Evolutionary conservation across 2,797 vertebrate species (phyloP).

Genomic region (Megaceryle alcyon): DNA sequence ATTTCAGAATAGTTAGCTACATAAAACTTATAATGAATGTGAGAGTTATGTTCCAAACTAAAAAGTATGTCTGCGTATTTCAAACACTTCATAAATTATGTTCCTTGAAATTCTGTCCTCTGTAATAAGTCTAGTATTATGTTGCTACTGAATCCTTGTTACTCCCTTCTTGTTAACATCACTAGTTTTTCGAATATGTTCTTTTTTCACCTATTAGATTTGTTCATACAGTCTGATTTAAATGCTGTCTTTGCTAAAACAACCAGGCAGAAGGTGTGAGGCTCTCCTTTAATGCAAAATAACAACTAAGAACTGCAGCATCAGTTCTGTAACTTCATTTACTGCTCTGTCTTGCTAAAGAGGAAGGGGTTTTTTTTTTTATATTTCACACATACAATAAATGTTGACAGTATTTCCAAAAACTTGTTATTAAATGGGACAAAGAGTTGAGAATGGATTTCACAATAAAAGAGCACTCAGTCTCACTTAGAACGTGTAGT

Average conservation of each 20-base stretch:
- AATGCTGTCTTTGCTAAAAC: not conserved
- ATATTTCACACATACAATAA: slow-evolving; percentile 38
- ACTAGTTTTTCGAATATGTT: not conserved
- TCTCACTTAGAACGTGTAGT: slow-evolving; percentile 65
- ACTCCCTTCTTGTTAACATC: not conserved
- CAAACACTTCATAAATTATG: not conserved
- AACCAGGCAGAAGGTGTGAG: not conserved
- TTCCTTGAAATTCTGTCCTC: not conserved
- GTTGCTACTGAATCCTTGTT: not conserved
- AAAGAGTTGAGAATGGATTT: slow-evolving; percentile 73
- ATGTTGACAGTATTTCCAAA: slow-evolving; percentile 62
- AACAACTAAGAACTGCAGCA: not conserved
- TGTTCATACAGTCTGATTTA: not conserved
- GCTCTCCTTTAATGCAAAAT: not conserved
- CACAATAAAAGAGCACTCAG: slow-evolving; percentile 60
- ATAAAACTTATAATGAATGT: not conserved
- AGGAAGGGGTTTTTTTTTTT: not conserved
- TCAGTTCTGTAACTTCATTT: slow-evolving; percentile 41
- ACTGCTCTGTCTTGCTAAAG: slow-evolving; percentile 16
- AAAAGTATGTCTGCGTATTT: not conserved
- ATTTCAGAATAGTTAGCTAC: not conserved
- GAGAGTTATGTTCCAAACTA: not conserved
- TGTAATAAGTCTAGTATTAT: not conserved
- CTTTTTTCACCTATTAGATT: not conserved
- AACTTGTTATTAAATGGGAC: slow-evolving; percentile 67